A percentile compares a stretch with the other conserved stretches of the same genome.
Evolutionary conservation across 2,113 vertebrate genomes (phyloP).

Genomic region (Anguilla japonica): DNA sequence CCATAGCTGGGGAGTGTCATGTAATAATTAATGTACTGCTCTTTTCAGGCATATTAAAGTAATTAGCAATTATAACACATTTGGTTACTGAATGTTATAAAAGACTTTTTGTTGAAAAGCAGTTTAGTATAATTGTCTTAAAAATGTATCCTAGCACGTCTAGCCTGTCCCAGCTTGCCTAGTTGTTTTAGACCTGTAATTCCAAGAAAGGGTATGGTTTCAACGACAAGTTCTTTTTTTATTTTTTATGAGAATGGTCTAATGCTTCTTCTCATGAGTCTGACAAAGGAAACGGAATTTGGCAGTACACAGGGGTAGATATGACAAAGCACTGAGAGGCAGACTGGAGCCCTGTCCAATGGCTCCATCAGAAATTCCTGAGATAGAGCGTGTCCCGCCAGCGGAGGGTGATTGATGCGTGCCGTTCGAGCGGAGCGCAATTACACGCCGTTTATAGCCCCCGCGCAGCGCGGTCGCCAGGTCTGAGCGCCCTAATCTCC

Average conservation of each 20-base stretch:
- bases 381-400: neutral
- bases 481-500: neutral
- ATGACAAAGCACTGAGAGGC: neutral
- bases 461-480: neutral
- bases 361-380: conserved; percentile 14
- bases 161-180: neutral
- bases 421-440: neutral
- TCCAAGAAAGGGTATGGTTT: neutral
- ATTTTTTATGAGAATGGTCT: neutral
- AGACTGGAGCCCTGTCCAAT: neutral
- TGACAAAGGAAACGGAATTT: neutral
- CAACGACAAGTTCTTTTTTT: neutral
- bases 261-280: neutral
- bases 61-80: neutral
- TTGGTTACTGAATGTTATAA: neutral
- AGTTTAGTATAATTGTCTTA: neutral
- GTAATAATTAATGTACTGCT: neutral
- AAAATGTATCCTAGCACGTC: neutral
- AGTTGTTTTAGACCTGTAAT: neutral
- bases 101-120: neutral
- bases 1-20: neutral
- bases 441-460: conserved; percentile 12
- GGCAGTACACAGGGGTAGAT: neutral
- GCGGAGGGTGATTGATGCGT: neutral
- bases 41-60: neutral